Evolutionary conservation across 1,140 invertebrate genomes (phyloP), one percentile per base, ranked within the genome.

Genomic region (Cotesia typhae): DNA sequence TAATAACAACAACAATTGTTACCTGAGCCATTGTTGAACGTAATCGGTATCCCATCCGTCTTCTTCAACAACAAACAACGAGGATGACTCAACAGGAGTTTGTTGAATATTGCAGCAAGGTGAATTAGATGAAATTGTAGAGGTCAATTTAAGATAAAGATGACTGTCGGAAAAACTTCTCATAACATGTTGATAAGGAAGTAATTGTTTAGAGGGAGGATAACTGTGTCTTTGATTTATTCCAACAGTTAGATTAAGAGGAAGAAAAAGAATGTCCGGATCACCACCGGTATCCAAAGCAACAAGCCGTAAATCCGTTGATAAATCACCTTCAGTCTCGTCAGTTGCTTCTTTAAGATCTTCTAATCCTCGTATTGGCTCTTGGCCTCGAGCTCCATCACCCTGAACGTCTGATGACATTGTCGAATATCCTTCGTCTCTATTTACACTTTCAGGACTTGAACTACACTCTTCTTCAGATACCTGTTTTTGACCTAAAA

Each of bases 321-420:
- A 89, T 79, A 84, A 87, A 64, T 89, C 89, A 35, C 87, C 89
- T 74, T 92, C 91, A 9, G 90, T 91, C 82, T 92, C 91, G 76
- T 92, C 91, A 10, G 89, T 92, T 4, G 90, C 92, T 80, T 93
- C 92, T 82, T 92, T 92, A 4, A 93, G 86, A 80, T 92, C 92
- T 67, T 92, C 92, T 3, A 93, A 82, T 4, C 90, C 90, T 70
- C 90, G 82, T 64, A 88, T 85, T 0, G 89, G 88, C 53, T 88
- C 88, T 63, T 88, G 88, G 20, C 41, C 41, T 47, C 89, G 83
- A 5, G 88, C 88, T 0, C 89, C 89, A 75, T 93, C 92, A 1
- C 90, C 90, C 81, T 95, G 93, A 2, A 95, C 92, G 81, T 96
- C 94, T 78, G 93, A 94, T 1, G 94, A 95, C 94, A 96, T 96